Base-by-base conservation (phyloP, 2,113 vertebrate species). In the Poecilia latipinna region DNA sequence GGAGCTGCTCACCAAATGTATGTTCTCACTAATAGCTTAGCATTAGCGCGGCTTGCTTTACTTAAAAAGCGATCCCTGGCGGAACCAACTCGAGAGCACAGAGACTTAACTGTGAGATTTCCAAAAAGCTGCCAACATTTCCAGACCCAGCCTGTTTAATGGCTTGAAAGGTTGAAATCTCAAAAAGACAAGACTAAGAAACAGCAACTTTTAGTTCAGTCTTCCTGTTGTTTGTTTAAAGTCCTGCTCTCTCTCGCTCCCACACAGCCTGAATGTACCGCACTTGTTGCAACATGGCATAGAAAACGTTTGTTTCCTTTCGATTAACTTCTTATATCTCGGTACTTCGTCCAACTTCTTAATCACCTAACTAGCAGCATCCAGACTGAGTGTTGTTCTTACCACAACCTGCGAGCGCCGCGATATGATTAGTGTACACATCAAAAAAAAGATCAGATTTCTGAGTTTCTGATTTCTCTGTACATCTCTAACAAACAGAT, bases 1-100 rank as follows among this genome's bases (percentile, higher is more conserved):
- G 91, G 91, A 92, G 90, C 90, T 91, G 89, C 92, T 93, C 88
- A 93, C 86, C 89, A 93, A 91, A 81, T 87, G 85, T 67, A 87
- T 39, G 82, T 65, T 62, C 80, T 89, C 70, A n/a, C 44, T 48
- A 19, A 19, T 48, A 48, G 17, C 44, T 7, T 19, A 17, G 17
- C 15, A 19, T 19, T 48, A 48, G 44, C 1, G 39, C 4, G 4
- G 13, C 39, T 42, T 42, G 13, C 39, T 42, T 42, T 42, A 15
- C 39, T 42, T 12, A 15, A 42, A 15, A 42, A 15, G 39, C 13
- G 13, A 42, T 42, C 12, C 39, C 39, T 42, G 12, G 11, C 3
- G 13, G 39, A 12, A 42, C 39, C 13, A 13, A 12, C 12, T 42
- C 13, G 13, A 42, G 13, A 42, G 13, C 13, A 4, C 39, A 42